Evolutionary conservation across 2,113 vertebrate genomes (phyloP), one percentile per base, ranked within the genome.

Genomic region (Hyperopisus bebe): DNA sequence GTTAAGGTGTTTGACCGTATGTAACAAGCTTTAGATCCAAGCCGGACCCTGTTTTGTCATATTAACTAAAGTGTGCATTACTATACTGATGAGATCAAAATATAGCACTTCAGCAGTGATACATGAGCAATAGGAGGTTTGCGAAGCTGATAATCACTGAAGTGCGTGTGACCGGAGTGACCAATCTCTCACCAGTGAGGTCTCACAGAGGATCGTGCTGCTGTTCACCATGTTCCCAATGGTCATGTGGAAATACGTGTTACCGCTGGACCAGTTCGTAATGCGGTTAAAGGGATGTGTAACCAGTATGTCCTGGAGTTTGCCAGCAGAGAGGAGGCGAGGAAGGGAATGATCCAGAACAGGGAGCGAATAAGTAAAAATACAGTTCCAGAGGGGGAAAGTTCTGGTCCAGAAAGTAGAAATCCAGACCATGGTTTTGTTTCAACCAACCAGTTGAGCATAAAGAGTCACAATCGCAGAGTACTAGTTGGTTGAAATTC

Each of bases 211-310:
- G 44, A 99, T 94, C 35, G 93, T 95, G 90, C 82, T 94, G 44
- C 96, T 96, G 35, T 92, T 95, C 90, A 97, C 93, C 91, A 97
- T 91, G 91, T 94, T 97, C 48, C 97, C 96, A 88, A 98, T 94
- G 0, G 94, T 96, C 97, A 99, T 96, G 92, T 98, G 97, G 90
- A 99, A 99, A 89, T 95, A 95, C 0, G 95, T 96, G 90, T 94
- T 97, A 17, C 95, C 96, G 3, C 97, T 98, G 92, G 94, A 94
- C 97, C 96, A 99, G 5, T 96, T 97, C 47, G 96, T 95, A 89
- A 99, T 98, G 92, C 96, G 97, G 91, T 93, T 98, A 94, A 98
- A 98, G 0, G 95, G 94, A 85, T 98, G 95, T 92, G 96, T 95
- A 55, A 91, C 92, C 92, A 98, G 93, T 93, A 95, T 92, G 35